phyloP scores from a whole-genome alignment of 1,140 invertebrate genomes.

The Argopecten irradians region DNA sequence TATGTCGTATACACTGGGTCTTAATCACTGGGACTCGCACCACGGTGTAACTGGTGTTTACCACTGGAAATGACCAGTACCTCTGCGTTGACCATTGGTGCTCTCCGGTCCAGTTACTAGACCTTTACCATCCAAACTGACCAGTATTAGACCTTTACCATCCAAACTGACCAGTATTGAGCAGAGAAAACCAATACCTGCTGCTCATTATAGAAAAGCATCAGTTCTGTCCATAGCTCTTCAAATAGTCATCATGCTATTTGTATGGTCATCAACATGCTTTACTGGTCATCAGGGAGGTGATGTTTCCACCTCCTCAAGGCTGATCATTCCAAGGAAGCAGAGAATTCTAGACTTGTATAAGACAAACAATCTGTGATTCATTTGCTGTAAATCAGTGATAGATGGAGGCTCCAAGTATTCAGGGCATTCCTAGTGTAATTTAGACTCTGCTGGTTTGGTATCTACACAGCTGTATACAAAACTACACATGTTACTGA shows the following conservation, averaged over 20 bases:
- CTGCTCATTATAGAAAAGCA: background rate
- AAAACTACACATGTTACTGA: background rate
- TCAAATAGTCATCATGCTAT: background rate
- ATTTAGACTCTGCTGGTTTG: background rate
- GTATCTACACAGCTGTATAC: background rate
- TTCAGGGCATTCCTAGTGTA: background rate
- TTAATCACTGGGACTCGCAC: too few species aligned
- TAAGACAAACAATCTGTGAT: background rate
- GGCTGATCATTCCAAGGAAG: background rate
- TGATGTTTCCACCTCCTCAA: background rate
- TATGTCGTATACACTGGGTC: too few species aligned
- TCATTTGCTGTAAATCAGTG: background rate
- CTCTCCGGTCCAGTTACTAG: too few species aligned
- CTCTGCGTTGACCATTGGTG: too few species aligned
- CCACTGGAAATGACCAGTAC: background rate
- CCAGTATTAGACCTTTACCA: too few species aligned
- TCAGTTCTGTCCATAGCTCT: background rate
- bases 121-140: too few species aligned
- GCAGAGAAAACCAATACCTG: background rate
- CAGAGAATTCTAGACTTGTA: background rate
- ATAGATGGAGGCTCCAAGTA: background rate
- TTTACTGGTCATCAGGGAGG: slow-evolving; percentile 5
- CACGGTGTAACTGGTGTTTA: background rate
- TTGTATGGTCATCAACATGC: slow-evolving; percentile 16
- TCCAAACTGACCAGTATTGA: background rate